Percentiles rank a stretch among this genome's conserved stretches.
phyloP scores from a whole-genome alignment of 2,797 vertebrate species.

The Cottoperca gobio region DNA sequence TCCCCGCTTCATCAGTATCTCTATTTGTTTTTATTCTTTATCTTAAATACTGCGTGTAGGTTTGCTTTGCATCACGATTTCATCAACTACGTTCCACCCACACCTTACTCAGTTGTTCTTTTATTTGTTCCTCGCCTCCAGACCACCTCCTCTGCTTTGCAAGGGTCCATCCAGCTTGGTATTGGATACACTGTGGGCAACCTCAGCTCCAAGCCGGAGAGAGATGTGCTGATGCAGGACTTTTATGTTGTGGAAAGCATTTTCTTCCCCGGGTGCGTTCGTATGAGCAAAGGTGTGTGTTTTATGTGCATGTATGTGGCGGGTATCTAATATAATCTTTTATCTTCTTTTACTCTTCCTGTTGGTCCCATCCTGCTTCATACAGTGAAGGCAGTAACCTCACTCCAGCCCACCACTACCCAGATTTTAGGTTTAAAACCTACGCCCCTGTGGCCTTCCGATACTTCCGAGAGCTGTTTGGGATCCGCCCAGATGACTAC shows the following conservation, averaged over 20 bases:
- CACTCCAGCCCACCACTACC: conserved; percentile 95
- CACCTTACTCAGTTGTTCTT: conserved; percentile 24
- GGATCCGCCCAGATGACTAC: conserved; percentile 97
- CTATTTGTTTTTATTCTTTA: conserved; percentile 68
- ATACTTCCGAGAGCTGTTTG: conserved; percentile 97
- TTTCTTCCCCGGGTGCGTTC: conserved; percentile 93
- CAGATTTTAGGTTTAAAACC: conserved; percentile 98
- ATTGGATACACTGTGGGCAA: conserved; percentile 99
- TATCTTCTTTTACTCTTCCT: conserved; percentile 8
- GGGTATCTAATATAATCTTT: conserved; percentile 33
- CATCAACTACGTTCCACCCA: conserved; percentile 23
- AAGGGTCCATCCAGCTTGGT: conserved; percentile 96
- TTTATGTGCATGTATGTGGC: neutral
- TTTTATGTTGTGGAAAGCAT: conserved; percentile 99
- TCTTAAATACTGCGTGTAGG: neutral
- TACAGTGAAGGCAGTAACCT: conserved; percentile 96
- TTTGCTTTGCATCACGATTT: conserved; percentile 16
- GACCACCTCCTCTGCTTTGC: conserved; percentile 98
- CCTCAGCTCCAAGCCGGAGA: conserved; percentile 97
- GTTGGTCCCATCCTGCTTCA: neutral
- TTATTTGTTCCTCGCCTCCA: conserved; percentile 65
- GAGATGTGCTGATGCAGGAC: conserved; percentile 98
- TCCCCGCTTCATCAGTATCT: neutral
- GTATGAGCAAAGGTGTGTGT: neutral
- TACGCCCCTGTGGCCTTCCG: conserved; percentile 97